Percentiles rank a stretch among this genome's conserved stretches.
Evolutionary conservation across 2,888 invertebrate genomes (phyloP).

Genomic region (Pteria penguin): DNA sequence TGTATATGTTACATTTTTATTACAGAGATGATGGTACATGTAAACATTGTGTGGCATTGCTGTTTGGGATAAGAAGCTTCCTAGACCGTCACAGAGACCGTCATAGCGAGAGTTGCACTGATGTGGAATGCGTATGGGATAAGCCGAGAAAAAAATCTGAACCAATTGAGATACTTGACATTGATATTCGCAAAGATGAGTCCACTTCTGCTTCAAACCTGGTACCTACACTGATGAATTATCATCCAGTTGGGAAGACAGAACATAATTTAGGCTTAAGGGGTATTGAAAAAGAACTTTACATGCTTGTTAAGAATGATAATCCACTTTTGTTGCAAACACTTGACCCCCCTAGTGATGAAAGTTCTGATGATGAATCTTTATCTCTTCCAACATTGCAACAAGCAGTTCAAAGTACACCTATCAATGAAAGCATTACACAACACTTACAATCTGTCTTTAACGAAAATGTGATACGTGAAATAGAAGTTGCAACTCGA

Average conservation of each 20-base stretch:
- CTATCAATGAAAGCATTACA: too few species aligned
- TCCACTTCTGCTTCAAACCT: background rate
- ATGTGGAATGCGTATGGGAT: slow-evolving; percentile 18
- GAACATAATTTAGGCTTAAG: too few species aligned
- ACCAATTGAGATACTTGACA: slow-evolving; percentile 4
- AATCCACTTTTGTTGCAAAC: slow-evolving; percentile 3
- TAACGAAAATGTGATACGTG: background rate
- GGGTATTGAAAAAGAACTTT: background rate
- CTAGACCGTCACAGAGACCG: slow-evolving; percentile 19
- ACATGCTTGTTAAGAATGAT: background rate
- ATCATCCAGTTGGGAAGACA: background rate
- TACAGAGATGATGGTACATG: slow-evolving; percentile 23
- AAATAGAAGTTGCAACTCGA: background rate
- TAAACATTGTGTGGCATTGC: too few species aligned
- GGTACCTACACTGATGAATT: background rate
- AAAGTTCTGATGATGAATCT: too few species aligned
- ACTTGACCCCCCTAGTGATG: background rate
- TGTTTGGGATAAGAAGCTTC: slow-evolving; percentile 9
- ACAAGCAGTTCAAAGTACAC: too few species aligned
- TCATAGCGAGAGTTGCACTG: background rate
- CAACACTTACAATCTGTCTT: too few species aligned
- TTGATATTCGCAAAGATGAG: background rate
- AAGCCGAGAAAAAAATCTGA: too few species aligned
- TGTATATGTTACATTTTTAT: too few species aligned
- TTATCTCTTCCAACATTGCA: too few species aligned